Percentiles rank a stretch among this genome's conserved stretches.
Conservation (phyloP, 1,140 invertebrate genomes). For the Thalassaphorura encarpata region DNA sequence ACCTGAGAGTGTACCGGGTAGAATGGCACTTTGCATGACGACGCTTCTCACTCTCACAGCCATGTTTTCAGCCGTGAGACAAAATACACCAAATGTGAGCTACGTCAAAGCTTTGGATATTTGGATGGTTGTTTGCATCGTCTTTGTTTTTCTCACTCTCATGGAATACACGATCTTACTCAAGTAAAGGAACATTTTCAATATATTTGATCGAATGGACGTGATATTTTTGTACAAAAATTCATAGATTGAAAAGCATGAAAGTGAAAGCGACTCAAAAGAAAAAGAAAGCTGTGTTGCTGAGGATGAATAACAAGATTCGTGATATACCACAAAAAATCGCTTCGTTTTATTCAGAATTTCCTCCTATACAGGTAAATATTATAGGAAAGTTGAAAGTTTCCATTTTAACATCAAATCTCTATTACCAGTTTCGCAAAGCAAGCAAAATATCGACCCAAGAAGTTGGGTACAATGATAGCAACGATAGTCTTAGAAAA, state of each 20-base stretch:
- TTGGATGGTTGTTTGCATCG: slow-evolving; percentile 59
- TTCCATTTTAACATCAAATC: too few species aligned
- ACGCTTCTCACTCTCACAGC: slow-evolving; percentile 51
- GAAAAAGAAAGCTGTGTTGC: neutral
- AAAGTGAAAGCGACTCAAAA: slow-evolving; percentile 10
- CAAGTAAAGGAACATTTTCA: slow-evolving; percentile 13
- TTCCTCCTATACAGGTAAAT: too few species aligned
- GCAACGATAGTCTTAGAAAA: too few species aligned
- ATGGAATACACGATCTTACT: slow-evolving; percentile 60
- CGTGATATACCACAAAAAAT: too few species aligned
- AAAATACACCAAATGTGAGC: slow-evolving; percentile 42
- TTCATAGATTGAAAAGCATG: slow-evolving; percentile 15
- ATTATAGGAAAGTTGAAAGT: too few species aligned
- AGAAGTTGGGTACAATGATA: too few species aligned
- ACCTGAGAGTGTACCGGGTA: slow-evolving; percentile 50
- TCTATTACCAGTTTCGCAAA: too few species aligned
- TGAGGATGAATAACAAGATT: too few species aligned
- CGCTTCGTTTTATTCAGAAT: too few species aligned
- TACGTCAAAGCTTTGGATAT: slow-evolving; percentile 60
- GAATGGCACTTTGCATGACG: slow-evolving; percentile 50
- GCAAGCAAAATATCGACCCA: too few species aligned
- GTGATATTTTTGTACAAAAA: neutral
- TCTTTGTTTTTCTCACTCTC: slow-evolving; percentile 59
- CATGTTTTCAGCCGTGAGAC: slow-evolving; percentile 51
- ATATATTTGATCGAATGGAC: neutral